Conservation (phyloP, 2,797 vertebrate genomes). For the Typhlichthys subterraneus region DNA sequence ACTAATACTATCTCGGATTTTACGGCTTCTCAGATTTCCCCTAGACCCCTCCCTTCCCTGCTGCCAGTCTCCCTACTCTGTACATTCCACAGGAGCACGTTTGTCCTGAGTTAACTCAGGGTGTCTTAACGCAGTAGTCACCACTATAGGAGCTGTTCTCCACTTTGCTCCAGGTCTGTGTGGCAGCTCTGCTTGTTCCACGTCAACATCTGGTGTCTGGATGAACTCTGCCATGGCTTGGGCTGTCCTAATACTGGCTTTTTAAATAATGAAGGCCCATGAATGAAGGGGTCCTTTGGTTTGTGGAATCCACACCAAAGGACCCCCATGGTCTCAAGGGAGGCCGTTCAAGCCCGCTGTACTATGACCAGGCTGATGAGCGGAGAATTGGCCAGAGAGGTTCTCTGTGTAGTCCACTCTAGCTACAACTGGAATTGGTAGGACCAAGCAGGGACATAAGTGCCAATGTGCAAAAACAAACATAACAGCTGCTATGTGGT, state of each 20-base stretch:
- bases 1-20: constrained; percentile 13
- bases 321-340: constrained; percentile 49
- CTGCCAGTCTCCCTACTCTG: constrained; percentile 19
- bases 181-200: constrained; percentile 10
- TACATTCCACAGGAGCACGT: constrained; percentile 40
- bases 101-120: constrained; percentile 47
- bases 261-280: constrained; percentile 70
- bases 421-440: constrained; percentile 12
- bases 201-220: constrained; percentile 24
- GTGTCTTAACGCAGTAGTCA: constrained; percentile 26
- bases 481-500: constrained; percentile 22
- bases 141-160: constrained; percentile 6
- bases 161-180: background rate
- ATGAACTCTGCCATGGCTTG: constrained; percentile 60
- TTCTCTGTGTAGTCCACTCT: constrained; percentile 47
- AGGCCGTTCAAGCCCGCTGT: constrained; percentile 42
- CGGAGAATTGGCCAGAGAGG: constrained; percentile 19
- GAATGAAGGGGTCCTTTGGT: constrained; percentile 9
- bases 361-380: constrained; percentile 38
- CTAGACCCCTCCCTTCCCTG: background rate
- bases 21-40: constrained; percentile 4
- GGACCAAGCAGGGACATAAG: constrained; percentile 28
- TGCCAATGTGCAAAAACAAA: constrained; percentile 10
- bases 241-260: constrained; percentile 44
- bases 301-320: constrained; percentile 66